Evolutionary conservation across 2,797 vertebrate genomes (phyloP).

Genomic region (Halcyon badia): DNA sequence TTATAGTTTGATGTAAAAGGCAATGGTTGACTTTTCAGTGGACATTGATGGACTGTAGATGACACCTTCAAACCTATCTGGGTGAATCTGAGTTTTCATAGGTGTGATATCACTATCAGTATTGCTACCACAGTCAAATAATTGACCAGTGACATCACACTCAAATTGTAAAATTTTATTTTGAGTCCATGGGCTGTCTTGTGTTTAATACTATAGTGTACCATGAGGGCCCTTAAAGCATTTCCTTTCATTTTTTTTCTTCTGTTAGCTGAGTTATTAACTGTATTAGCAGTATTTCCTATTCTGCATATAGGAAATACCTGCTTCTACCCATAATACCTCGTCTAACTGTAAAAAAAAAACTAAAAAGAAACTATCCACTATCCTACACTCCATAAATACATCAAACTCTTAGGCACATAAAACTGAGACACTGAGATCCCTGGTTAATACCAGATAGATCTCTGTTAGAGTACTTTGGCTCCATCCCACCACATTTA

Average conservation of each 20-base stretch:
- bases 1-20: background rate
- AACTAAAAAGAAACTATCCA: conserved; percentile 20
- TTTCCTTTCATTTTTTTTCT: conserved; percentile 31
- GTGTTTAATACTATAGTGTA: background rate
- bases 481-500: background rate
- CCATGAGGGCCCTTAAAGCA: conserved; percentile 23
- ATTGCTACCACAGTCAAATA: conserved; percentile 2
- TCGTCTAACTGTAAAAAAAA: conserved; percentile 13
- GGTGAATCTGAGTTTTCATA: conserved; percentile 53
- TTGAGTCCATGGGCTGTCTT: background rate
- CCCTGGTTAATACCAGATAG: background rate
- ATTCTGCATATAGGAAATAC: conserved; percentile 49
- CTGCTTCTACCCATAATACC: conserved; percentile 48
- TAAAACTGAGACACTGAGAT: conserved; percentile 26
- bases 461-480: conserved; percentile 1
- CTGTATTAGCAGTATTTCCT: conserved; percentile 41
- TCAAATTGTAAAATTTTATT: conserved; percentile 15
- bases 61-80: background rate
- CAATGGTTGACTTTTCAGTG: background rate
- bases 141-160: conserved; percentile 35
- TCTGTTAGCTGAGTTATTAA: conserved; percentile 42
- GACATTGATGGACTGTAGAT: background rate
- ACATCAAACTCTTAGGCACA: conserved; percentile 1
- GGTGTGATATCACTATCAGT: conserved; percentile 37
- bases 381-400: conserved; percentile 59